phyloP scores from a whole-genome alignment of 1,140 invertebrate genomes.

The Aphaenogaster rudis region DNA sequence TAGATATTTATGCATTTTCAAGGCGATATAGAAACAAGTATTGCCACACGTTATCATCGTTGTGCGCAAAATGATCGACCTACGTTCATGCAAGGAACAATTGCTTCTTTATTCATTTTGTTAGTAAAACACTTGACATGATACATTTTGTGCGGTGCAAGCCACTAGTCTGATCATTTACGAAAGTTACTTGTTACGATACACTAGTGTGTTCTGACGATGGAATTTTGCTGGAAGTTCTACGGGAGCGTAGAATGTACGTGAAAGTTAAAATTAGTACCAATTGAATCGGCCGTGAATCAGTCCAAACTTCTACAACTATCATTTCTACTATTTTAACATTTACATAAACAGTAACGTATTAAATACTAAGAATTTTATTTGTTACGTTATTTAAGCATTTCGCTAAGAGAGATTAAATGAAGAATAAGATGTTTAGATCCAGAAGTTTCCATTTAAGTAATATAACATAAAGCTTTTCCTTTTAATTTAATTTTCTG shows the following conservation, averaged over 20 bases:
- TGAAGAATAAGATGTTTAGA: neutral
- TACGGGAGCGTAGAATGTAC: neutral
- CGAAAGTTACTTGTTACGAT: constrained; percentile 16
- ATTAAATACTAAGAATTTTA: neutral
- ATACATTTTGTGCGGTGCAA: constrained; percentile 1
- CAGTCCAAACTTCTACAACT: neutral
- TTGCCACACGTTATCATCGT: neutral
- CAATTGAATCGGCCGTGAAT: neutral
- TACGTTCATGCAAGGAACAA: constrained; percentile 3
- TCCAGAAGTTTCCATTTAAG: neutral
- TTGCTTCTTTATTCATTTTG: constrained; percentile 24
- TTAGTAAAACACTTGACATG: constrained; percentile 1
- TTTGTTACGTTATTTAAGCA: neutral
- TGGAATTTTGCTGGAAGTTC: constrained; percentile 21
- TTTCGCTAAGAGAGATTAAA: neutral
- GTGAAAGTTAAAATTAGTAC: constrained; percentile 30
- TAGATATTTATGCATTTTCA: neutral
- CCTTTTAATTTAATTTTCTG: neutral
- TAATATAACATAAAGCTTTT: neutral
- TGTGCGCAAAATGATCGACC: neutral
- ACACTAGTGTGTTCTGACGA: neutral
- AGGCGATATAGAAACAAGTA: neutral
- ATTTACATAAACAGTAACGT: neutral
- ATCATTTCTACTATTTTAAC: constrained; percentile 7
- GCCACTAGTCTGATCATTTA: constrained; percentile 2